Evolutionary conservation across 2,797 vertebrate species (phyloP), one percentile per base, ranked within the genome.

Genomic region (Arnoldichthys spilopterus): DNA sequence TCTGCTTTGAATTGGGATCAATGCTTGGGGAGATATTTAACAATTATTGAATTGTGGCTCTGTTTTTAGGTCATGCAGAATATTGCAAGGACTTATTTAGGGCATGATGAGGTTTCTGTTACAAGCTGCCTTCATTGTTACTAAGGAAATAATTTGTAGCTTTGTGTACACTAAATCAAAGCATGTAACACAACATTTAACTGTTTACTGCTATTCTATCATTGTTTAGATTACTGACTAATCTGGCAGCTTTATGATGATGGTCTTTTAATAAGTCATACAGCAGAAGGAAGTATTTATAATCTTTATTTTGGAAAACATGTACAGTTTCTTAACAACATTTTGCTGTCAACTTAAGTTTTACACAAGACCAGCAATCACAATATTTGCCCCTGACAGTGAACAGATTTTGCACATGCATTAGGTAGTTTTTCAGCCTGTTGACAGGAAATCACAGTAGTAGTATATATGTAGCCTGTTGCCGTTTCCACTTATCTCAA

Each of bases 291-390:
- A 28, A 83, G 64, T 84, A 37, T 88, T 79, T 32, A 24, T 47
- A 32, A 82, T 83, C 88, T 94, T 94, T 93, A 93, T 93, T 94
- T 76, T 89, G 90, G 85, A 90, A 93, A 93, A 92, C 90, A 87
- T 79, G 90, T 82, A 94, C 91, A 91, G 45, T 62, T 88, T 87
- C 84, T 86, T 89, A 89, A 83, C 85, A 85, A 87, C 82, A 86
- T 83, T 78, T 85, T 85, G 71, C 86, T 82, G 84, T 89, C 84
- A 82, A 86, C 83, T 88, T 87, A 84, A 93, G 87, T 88, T 87
- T 89, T 85, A 90, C 90, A 93, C 91, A 85, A 87, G 87, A 92
- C 88, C 84, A 86, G 88, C 87, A 89, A 89, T 90, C 87, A 92
- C 90, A 89, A 87, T 58, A 83, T 91, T 62, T 70, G 77, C 51